Percentiles rank a stretch among this genome's conserved stretches.
phyloP scores from a whole-genome alignment of 2,113 vertebrate species.

The Hemichromis elongatus region DNA sequence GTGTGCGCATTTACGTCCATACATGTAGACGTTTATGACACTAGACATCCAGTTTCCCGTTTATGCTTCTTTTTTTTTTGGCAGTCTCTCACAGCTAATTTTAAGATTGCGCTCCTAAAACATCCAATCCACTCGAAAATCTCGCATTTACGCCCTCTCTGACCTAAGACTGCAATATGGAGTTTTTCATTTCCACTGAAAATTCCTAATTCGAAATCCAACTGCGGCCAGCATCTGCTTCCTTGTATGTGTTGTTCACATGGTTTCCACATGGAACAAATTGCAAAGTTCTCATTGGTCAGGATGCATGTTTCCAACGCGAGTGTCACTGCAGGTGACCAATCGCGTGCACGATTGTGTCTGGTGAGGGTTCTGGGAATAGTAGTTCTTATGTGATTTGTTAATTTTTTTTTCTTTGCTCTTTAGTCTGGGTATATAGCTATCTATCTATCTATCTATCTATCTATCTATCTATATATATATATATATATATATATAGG shows the following conservation, averaged over 20 bases:
- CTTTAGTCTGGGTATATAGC: too few species aligned
- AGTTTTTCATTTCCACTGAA: neutral
- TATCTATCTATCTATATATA: too few species aligned
- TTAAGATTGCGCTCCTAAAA: neutral
- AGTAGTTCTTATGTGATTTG: slow-evolving; percentile 40
- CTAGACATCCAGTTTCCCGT: neutral
- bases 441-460: too few species aligned
- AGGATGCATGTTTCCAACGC: slow-evolving; percentile 37
- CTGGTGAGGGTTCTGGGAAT: slow-evolving; percentile 69
- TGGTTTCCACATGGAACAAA: slow-evolving; percentile 91
- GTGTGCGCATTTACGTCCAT: neutral
- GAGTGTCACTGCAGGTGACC: slow-evolving; percentile 35
- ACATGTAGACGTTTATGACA: neutral
- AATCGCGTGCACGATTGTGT: slow-evolving; percentile 53
- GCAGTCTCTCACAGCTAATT: neutral
- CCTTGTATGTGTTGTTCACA: slow-evolving; percentile 83
- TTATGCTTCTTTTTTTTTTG: neutral
- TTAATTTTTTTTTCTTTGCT: neutral
- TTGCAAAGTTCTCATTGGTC: slow-evolving; percentile 75
- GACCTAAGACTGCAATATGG: neutral
- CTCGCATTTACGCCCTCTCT: neutral
- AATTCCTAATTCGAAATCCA: neutral
- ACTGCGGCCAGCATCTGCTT: slow-evolving; percentile 47
- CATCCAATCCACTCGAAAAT: neutral
- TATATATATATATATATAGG: neutral